A percentile compares a stretch with the other conserved stretches of the same genome.
These are phyloP conservation scores for Tigriopus japonicus DNA, from an alignment of 1,140 invertebrate genomes.

Conservation along the genomic window DNA sequence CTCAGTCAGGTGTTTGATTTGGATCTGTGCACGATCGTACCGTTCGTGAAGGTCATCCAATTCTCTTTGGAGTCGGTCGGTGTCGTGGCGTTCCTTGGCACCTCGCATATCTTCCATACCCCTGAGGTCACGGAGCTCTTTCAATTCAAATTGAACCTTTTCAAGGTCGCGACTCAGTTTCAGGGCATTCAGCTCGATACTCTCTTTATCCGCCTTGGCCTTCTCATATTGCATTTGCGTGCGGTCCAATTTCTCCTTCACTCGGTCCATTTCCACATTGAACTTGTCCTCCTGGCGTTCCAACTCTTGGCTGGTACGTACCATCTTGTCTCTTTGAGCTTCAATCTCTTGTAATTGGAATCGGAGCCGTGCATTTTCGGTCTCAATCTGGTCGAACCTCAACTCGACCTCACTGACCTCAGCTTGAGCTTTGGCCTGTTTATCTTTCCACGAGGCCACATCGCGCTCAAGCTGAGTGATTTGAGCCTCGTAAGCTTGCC, in stretches of 20 bases:
- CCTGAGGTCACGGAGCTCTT: background rate
- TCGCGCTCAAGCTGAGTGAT: background rate
- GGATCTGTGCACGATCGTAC: slow-evolving; percentile 41
- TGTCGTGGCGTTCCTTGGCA: slow-evolving; percentile 29
- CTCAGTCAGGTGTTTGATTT: slow-evolving; percentile 41
- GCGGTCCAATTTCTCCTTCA: slow-evolving; percentile 22
- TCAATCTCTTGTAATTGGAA: slow-evolving; percentile 36
- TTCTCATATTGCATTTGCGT: slow-evolving; percentile 18
- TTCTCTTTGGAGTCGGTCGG: slow-evolving; percentile 58
- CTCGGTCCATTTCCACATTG: slow-evolving; percentile 21
- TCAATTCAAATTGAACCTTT: slow-evolving; percentile 40
- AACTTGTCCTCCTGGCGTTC: slow-evolving; percentile 10
- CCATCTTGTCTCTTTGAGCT: slow-evolving; percentile 40
- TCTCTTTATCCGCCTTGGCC: slow-evolving; percentile 26
- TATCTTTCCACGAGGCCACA: slow-evolving; percentile 5
- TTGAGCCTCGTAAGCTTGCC: background rate
- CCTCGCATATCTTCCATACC: slow-evolving; percentile 6
- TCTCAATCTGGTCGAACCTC: slow-evolving; percentile 43
- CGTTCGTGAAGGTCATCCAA: slow-evolving; percentile 53
- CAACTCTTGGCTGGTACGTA: slow-evolving; percentile 36
- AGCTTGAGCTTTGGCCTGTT: slow-evolving; percentile 1
- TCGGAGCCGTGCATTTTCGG: slow-evolving; percentile 49
- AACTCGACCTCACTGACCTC: slow-evolving; percentile 42
- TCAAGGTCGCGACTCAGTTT: slow-evolving; percentile 65
- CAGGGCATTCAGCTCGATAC: slow-evolving; percentile 58